A percentile compares a stretch with the other conserved stretches of the same genome.
Evolutionary conservation across 1,140 invertebrate species (phyloP).

Genomic region (Caenorhabditis latens): DNA sequence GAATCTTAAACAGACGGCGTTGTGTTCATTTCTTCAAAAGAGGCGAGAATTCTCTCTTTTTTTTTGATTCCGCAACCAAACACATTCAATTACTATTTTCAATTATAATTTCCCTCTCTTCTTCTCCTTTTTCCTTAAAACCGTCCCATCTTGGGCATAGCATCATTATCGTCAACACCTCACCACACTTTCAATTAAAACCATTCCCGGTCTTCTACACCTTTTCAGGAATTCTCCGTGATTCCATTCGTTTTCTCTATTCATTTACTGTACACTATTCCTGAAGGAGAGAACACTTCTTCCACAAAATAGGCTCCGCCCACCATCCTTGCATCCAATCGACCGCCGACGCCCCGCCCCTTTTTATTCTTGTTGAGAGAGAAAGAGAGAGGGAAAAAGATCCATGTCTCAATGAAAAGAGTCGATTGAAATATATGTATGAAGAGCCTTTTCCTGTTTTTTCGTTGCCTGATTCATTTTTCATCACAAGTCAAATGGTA

Average conservation of each 20-base stretch:
- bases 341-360: constrained; percentile 12
- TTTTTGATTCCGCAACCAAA: constrained; percentile 21
- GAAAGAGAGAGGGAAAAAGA: background rate
- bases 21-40: constrained; percentile 24
- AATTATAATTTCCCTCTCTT: constrained; percentile 28
- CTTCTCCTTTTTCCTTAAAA: constrained; percentile 7
- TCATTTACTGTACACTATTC: constrained; percentile 54
- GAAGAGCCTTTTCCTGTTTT: background rate
- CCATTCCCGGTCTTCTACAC: background rate
- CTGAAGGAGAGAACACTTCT: background rate
- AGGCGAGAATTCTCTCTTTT: constrained; percentile 36
- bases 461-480: background rate
- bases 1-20: background rate
- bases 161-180: constrained; percentile 34
- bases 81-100: constrained; percentile 56
- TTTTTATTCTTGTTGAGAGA: background rate
- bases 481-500: constrained; percentile 13
- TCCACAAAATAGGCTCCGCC: background rate
- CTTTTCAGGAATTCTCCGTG: background rate
- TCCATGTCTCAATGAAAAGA: constrained; percentile 10
- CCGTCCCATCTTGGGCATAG: constrained; percentile 33
- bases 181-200: constrained; percentile 37
- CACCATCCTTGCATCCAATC: constrained; percentile 11
- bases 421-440: constrained; percentile 1
- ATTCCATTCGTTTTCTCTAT: constrained; percentile 8